Base-by-base conservation (phyloP, 2,113 vertebrate species). In the Panthera uncia region DNA sequence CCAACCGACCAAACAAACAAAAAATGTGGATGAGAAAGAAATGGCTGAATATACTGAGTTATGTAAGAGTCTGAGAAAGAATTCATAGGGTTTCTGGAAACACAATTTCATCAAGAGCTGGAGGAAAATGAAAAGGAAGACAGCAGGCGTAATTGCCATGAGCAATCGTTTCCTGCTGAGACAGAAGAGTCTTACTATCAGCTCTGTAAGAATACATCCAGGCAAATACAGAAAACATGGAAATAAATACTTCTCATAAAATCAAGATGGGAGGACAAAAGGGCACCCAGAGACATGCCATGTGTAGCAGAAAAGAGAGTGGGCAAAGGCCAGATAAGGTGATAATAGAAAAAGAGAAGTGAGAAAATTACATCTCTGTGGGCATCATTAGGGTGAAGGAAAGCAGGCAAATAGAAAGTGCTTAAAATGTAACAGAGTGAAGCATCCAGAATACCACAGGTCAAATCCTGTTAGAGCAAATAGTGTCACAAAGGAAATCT, bases 231-330 rank as follows among this genome's bases (percentile, higher is more conserved):
- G 97, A 96, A 98, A 98, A 98, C 97, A 98, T 97, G 97, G 97
- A 98, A 98, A 98, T 95, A 98, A 98, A 98, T 97, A 97, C 96
- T 97, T 97, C 98, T 98, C 97, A 97, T 97, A 98, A 98, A 98
- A 98, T 98, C 97, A 97, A 97, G 98, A 98, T 69, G 91, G 89
- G 95, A 98, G 97, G 94, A 99, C 98, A 95, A 98, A 96, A 97
- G 97, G 83, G 94, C 89, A 76, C 65, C 50, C 74, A 84, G 61
- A 97, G 97, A 96, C 97, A 69, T 91, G 79, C 33, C 65, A 61
- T 10, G 21, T 61, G 61, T 69, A 92, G 74, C 85, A 84, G 78
- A 97, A 95, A 97, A 97, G 91, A 97, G 78, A 82, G 1, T 55
- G 93, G 96, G 97, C 85, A 97, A 98, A 97, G 94, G 50, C 84